Conservation (phyloP, 2,888 invertebrate genomes). For the Notodonta ziczac region DNA sequence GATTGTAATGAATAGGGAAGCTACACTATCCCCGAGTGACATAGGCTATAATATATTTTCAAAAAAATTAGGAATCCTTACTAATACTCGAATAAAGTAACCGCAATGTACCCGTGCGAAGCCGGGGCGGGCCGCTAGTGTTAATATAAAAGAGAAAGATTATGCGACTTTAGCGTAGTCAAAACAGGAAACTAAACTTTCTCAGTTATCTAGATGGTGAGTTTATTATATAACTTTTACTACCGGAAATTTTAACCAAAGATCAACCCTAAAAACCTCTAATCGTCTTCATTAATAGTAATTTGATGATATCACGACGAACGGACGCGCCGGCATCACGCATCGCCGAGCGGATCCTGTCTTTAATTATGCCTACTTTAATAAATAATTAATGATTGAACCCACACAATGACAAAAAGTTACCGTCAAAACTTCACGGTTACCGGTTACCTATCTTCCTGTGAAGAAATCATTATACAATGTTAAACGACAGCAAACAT, state of each 20-base stretch:
- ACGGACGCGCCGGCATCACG: constrained; percentile 40
- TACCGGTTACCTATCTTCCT: background rate
- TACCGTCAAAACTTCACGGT: background rate
- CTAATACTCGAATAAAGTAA: too few relatives aligned
- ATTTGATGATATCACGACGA: constrained; percentile 48
- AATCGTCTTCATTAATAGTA: constrained; percentile 36
- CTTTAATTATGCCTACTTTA: constrained; percentile 30
- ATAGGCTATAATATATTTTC: too few relatives aligned
- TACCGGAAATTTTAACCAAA: background rate
- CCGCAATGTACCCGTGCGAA: too few relatives aligned
- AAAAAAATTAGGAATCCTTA: too few relatives aligned
- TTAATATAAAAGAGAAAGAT: background rate
- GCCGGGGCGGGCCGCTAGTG: too few relatives aligned
- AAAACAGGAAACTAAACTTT: background rate
- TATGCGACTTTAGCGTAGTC: background rate
- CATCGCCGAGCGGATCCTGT: constrained; percentile 41
- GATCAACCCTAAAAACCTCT: constrained; percentile 21
- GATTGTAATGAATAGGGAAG: too few relatives aligned
- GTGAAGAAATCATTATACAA: background rate
- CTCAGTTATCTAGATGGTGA: background rate
- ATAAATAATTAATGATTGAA: constrained; percentile 25
- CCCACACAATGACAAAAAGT: constrained; percentile 14
- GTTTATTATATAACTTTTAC: too few relatives aligned
- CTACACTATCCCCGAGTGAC: too few relatives aligned
- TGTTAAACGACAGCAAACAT: background rate